These are phyloP conservation scores for Panthera leo DNA, from an alignment of 2,113 vertebrate species.

Conservation along the genomic window DNA sequence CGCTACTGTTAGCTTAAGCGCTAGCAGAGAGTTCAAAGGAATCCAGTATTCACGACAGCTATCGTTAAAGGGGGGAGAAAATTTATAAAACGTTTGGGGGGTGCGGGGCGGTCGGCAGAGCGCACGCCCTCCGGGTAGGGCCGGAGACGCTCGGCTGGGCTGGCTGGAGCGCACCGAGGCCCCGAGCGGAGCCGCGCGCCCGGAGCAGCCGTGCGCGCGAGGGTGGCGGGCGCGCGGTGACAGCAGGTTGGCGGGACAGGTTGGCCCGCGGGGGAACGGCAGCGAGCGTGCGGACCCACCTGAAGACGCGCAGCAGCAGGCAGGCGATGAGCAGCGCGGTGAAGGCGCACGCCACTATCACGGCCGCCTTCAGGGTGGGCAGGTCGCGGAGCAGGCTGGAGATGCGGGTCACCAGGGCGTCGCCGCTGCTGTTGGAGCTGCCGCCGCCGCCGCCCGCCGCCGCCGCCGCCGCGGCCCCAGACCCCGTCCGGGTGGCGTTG, in stretches of 20 bases:
- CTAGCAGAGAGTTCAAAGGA: background rate
- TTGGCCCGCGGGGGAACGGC: no score
- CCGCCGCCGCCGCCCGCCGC: background rate
- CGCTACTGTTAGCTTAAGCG: background rate
- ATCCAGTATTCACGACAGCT: background rate
- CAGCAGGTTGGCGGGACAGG: background rate
- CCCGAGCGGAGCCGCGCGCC: fast-evolving
- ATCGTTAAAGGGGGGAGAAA: background rate
- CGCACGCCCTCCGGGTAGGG: background rate
- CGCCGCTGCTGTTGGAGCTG: constrained; percentile 72
- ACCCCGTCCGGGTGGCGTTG: constrained; percentile 53
- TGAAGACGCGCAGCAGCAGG: constrained; percentile 92
- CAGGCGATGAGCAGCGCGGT: constrained; percentile 90
- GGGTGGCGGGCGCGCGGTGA: background rate
- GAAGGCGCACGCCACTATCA: constrained; percentile 90
- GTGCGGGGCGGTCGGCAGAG: no score
- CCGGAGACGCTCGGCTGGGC: no score
- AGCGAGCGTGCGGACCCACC: constrained; percentile 81
- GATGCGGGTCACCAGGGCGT: constrained; percentile 81
- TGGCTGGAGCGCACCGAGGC: background rate
- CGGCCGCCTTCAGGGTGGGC: constrained; percentile 91
- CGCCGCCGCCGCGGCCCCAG: background rate
- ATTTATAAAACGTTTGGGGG: background rate
- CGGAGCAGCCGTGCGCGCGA: background rate
- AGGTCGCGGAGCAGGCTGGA: constrained; percentile 89